Evolutionary conservation across 1,140 invertebrate species (phyloP).

Genomic region (Agraylea sexmaculata): DNA sequence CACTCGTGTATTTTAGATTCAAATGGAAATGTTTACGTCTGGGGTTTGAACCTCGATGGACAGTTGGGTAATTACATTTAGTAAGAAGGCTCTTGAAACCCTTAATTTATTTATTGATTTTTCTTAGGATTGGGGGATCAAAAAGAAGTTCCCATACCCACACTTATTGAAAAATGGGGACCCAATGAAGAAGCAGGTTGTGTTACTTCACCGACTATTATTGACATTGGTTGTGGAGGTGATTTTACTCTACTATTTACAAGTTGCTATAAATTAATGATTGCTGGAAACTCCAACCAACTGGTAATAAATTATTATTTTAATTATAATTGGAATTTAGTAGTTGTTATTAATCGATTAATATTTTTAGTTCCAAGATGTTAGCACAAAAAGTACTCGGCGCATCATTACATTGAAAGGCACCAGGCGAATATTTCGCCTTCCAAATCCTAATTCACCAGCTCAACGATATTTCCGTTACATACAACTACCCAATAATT

Average conservation of each 20-base stretch:
- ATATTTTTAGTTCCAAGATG: constrained; percentile 15
- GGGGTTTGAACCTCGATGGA: constrained; percentile 60
- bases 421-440: constrained; percentile 37
- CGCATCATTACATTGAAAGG: constrained; percentile 39
- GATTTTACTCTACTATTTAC: constrained; percentile 61
- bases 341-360: not conserved
- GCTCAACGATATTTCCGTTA: constrained; percentile 14
- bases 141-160: constrained; percentile 36
- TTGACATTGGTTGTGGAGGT: constrained; percentile 50
- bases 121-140: constrained; percentile 46
- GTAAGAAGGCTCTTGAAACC: not conserved
- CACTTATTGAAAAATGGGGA: constrained; percentile 22
- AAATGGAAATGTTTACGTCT: constrained; percentile 52
- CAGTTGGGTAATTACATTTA: constrained; percentile 30
- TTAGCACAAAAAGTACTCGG: constrained; percentile 27
- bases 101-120: constrained; percentile 4
- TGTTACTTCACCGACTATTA: constrained; percentile 10
- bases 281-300: constrained; percentile 45
- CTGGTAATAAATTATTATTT: constrained; percentile 22
- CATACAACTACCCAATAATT: constrained; percentile 5
- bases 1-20: constrained; percentile 55
- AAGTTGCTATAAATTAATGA: constrained; percentile 41
- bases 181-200: constrained; percentile 15
- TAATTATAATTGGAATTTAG: not conserved
- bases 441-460: constrained; percentile 25